These are phyloP conservation scores for Eueides isabella DNA, from an alignment of 1,140 invertebrate genomes.

Conservation along the genomic window DNA sequence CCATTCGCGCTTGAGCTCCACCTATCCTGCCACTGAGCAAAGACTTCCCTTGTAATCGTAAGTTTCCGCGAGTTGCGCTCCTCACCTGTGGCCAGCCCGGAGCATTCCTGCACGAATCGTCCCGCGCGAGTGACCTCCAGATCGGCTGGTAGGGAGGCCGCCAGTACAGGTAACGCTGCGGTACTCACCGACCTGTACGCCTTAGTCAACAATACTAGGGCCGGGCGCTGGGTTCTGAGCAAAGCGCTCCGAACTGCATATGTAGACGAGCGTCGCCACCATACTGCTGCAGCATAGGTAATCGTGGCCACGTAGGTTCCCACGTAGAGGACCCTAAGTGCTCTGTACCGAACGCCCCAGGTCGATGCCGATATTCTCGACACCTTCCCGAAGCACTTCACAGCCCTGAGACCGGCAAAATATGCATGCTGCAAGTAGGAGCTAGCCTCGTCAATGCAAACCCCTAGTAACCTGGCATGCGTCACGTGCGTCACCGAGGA, in stretches of 20 bases:
- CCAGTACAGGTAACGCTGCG: slow-evolving; percentile 46
- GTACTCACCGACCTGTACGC: slow-evolving; percentile 49
- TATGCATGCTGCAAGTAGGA: slow-evolving; percentile 82
- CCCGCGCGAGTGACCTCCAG: slow-evolving; percentile 47
- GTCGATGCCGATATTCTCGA: slow-evolving; percentile 3
- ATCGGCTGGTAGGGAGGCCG: slow-evolving; percentile 49
- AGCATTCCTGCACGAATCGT: background rate
- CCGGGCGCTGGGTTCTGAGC: slow-evolving; percentile 37
- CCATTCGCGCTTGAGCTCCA: slow-evolving; percentile 20
- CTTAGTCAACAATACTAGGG: too few relatives aligned
- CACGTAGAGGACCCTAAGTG: slow-evolving; percentile 10
- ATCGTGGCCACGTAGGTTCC: slow-evolving; percentile 49
- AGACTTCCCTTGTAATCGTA: background rate
- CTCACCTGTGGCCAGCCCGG: slow-evolving; percentile 1
- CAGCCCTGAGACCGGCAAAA: background rate
- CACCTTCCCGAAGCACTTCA: slow-evolving; percentile 19
- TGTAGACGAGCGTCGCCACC: background rate
- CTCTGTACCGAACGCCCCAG: slow-evolving; percentile 21
- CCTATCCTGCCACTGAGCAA: slow-evolving; percentile 27
- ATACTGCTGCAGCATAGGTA: slow-evolving; percentile 20
- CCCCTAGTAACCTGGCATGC: slow-evolving; percentile 23
- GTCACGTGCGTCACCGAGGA: slow-evolving; percentile 27
- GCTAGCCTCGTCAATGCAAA: slow-evolving; percentile 41
- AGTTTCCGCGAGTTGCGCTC: background rate
- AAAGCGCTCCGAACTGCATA: slow-evolving; percentile 12